These are phyloP conservation scores for Ecliptopera silaceata DNA, from an alignment of 2,888 invertebrate species.

Conservation along the genomic window DNA sequence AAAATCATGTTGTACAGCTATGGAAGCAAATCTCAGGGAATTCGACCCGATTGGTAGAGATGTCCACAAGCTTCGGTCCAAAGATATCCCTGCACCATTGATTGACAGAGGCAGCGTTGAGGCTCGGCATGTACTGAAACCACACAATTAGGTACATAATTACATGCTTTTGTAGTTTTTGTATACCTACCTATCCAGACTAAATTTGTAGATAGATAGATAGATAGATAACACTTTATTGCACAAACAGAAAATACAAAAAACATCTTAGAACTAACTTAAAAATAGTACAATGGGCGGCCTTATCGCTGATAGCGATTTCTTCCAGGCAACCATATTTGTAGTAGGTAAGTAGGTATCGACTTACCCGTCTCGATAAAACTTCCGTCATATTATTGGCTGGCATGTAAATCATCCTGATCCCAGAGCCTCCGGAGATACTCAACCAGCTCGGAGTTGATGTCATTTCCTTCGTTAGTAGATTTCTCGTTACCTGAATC, in stretches of 20 bases:
- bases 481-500: constrained; percentile 52
- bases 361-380: constrained; percentile 51
- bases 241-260: too few relatives aligned
- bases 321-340: too few relatives aligned
- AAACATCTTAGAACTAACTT: background rate
- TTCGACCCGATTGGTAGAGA: constrained; percentile 37
- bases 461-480: constrained; percentile 42
- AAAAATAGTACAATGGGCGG: background rate
- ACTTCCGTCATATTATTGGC: constrained; percentile 53
- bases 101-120: constrained; percentile 30
- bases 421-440: constrained; percentile 19
- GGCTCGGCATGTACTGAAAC: constrained; percentile 47
- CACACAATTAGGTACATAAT: too few relatives aligned
- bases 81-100: constrained; percentile 47
- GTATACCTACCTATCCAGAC: too few relatives aligned
- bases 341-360: too few relatives aligned
- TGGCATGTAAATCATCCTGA: constrained; percentile 57
- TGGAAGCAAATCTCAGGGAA: constrained; percentile 51
- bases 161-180: too few relatives aligned
- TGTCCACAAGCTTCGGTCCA: constrained; percentile 43
- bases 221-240: too few relatives aligned
- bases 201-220: too few relatives aligned
- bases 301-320: too few relatives aligned
- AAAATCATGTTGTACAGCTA: constrained; percentile 30
- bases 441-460: fast-evolving